Base-by-base conservation (phyloP, 2,888 invertebrate species). In the Hirudinaria manillensis region DNA sequence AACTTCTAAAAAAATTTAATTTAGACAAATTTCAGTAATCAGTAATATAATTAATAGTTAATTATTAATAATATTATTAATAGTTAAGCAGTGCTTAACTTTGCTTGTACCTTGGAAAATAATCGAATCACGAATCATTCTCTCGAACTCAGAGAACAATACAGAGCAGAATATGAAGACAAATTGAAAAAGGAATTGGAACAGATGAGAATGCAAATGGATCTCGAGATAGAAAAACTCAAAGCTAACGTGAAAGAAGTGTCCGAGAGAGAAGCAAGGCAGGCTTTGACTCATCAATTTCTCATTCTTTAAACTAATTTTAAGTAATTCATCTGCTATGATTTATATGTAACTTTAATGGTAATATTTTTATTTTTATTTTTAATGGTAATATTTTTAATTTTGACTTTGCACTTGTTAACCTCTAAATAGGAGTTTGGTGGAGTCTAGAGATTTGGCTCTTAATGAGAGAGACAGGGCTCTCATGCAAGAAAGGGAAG, bases 181-280 rank as follows among this genome's bases (percentile, higher is more conserved):
- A 83, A 83, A 78, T 79, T 85, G 29, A 79, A 80, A 61, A 82
- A 83, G 38, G 85, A 85, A 75, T 77, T 85, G 56, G 83, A 83
- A 61, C 80, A 82, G 77, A 83, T 85, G 19, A 77, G 83, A 71
- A 78, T 81, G 0, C 79, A 82, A 38, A 85, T 84, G 38, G 82
- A 84, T 68, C 75, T 80, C 0, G 85, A 85, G 77, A 83, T 85
- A 61, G 85, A 84, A 75, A 78, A 83, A 38, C 80, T 85, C 19
- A 80, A 83, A 51, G 81, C 82, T 7, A 81, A 81, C 66, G 83
- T 83, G 29, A 83, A 82, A 75, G 84, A 85, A 75, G 83, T 84
- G 82, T 85, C 83, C 80, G 85, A 85, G 76, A 79, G 84, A 76
- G 85, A 85, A 79, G 84, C 84, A 77, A 82, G 84, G 83, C 82